Evolutionary conservation across 2,113 vertebrate genomes (phyloP).

Genomic region (Mixornis gularis): DNA sequence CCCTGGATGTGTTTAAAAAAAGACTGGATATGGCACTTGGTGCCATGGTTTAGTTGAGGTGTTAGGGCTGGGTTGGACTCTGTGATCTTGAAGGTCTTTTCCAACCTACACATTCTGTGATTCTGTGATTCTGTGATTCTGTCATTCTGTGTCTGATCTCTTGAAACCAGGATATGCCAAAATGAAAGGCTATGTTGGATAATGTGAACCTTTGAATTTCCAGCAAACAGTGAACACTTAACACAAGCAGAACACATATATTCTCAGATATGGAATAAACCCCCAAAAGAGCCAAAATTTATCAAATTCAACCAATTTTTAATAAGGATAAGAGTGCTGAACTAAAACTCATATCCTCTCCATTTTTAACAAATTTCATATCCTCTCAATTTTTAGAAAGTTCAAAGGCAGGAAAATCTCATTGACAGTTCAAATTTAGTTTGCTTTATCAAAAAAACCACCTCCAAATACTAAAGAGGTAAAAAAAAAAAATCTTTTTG

Average conservation of each 20-base stretch:
- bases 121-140: too few relatives aligned
- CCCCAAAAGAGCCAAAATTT: background rate
- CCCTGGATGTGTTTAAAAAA: too few relatives aligned
- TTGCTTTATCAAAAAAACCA: background rate
- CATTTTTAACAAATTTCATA: background rate
- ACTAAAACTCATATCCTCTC: background rate
- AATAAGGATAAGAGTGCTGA: background rate
- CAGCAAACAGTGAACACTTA: background rate
- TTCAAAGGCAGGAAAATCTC: background rate
- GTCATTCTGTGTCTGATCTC: background rate
- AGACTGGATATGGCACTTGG: too few relatives aligned
- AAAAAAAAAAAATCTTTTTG: background rate
- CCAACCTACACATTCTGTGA: too few relatives aligned
- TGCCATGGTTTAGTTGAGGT: too few relatives aligned
- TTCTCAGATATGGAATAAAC: background rate
- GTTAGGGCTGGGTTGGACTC: too few relatives aligned
- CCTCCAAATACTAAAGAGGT: background rate
- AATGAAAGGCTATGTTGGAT: background rate
- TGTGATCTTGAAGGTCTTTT: too few relatives aligned
- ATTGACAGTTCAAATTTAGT: background rate
- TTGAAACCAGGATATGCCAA: background rate
- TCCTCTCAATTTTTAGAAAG: background rate
- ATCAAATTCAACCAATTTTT: background rate
- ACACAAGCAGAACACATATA: background rate
- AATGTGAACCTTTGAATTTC: background rate